These are phyloP conservation scores for Epicampocera succincta DNA, from an alignment of 2,888 invertebrate species.

Conservation along the genomic window DNA sequence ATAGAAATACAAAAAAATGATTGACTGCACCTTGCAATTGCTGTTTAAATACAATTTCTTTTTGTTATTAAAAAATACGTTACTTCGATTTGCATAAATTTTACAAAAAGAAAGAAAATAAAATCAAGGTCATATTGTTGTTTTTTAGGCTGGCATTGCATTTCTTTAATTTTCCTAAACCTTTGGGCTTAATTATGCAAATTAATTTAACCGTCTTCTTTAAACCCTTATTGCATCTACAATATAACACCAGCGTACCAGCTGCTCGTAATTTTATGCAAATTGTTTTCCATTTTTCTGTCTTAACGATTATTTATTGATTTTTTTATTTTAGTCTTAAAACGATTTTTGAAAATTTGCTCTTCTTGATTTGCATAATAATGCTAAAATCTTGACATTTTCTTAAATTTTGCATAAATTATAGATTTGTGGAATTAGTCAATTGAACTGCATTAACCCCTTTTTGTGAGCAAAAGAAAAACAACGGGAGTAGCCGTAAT, in stretches of 20 bases:
- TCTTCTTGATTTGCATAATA: conserved; percentile 54
- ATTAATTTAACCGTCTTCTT: conserved; percentile 48
- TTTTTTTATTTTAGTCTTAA: conserved; percentile 23
- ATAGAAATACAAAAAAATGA: background rate
- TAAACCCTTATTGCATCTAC: conserved; percentile 15
- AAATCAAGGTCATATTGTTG: conserved; percentile 39
- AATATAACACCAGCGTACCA: too few species aligned
- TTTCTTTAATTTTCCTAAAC: conserved; percentile 22
- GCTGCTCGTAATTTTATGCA: conserved; percentile 40
- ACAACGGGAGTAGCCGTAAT: too few species aligned
- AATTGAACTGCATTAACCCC: conserved; percentile 21
- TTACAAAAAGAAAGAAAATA: background rate
- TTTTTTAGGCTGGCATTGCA: background rate
- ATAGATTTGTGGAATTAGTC: conserved; percentile 32
- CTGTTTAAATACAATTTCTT: too few species aligned
- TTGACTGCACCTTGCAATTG: background rate
- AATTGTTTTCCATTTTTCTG: conserved; percentile 15
- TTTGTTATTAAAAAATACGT: conserved; percentile 29
- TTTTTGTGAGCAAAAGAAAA: background rate
- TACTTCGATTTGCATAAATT: conserved; percentile 46
- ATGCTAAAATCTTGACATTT: conserved; percentile 53
- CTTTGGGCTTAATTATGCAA: conserved; percentile 63
- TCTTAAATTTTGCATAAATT: conserved; percentile 52
- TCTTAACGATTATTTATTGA: conserved; percentile 50
- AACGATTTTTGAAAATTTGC: conserved; percentile 28